Evolutionary conservation across 2,113 vertebrate genomes (phyloP), one percentile per base, ranked within the genome.

Genomic region (Dromaius novaehollandiae): DNA sequence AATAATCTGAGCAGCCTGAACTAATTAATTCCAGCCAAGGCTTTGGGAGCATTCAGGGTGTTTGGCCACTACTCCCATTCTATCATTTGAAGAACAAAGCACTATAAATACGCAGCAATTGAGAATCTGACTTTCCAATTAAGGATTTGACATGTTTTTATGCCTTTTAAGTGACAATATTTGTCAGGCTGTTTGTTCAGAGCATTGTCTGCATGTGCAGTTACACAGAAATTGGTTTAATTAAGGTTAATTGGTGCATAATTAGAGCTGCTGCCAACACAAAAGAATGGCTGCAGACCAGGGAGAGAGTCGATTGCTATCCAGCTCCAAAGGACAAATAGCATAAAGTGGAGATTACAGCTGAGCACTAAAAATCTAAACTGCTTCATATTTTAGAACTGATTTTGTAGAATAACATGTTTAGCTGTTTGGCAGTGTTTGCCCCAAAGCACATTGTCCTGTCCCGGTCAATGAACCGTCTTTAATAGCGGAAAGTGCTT

Each of bases 201-300:
- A 77, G 86, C 97, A 97, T 96, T 97, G 96, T 97, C 94, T 95
- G 82, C 87, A 63, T 97, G 82, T 95, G 86, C 88, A 90, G 90
- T 92, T 97, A 95, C 78, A 96, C 73, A 93, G 95, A 96, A 97
- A 97, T 91, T 94, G 83, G 96, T 96, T 98, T 97, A 97, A 98
- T 98, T 98, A 98, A 98, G 97, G 97, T 98, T 98, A 98, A 98
- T 96, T 97, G 95, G 88, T 94, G 83, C 86, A 95, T 97, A 98
- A 97, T 98, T 97, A 97, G 93, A 97, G 76, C 58, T 22, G 13
- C 46, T 95, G 92, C 93, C 94, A 94, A 79, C 94, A 90, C 65
- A 93, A 89, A 98, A 94, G 86, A 97, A 96, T 91, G 94, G 85
- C 95, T 92, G 82, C 89, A 93, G 96, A 97, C 61, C 87, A 90